A percentile compares a stretch with the other conserved stretches of the same genome.
These are phyloP conservation scores for Litocranius walleri DNA, from an alignment of 2,113 vertebrate species.

Conservation along the genomic window DNA sequence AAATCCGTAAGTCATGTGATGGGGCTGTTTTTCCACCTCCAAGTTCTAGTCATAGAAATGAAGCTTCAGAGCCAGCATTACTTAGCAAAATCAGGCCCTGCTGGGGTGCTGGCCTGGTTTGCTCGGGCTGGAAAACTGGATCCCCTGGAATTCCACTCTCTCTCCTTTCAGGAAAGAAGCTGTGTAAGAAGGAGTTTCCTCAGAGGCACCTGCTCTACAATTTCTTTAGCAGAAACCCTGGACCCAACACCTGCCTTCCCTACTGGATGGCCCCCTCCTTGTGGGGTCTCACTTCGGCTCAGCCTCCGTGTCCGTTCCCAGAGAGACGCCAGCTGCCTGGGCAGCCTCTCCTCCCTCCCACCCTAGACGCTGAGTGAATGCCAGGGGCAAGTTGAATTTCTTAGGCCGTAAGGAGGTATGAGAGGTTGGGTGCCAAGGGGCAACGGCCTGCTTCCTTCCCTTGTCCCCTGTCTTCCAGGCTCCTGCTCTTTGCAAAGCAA, in stretches of 20 bases:
- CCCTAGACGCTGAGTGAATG: not conserved
- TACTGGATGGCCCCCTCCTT: accelerated
- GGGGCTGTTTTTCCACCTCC: conserved; percentile 53
- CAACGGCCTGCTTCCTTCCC: not conserved
- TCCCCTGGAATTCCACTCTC: not conserved
- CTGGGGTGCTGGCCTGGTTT: not conserved
- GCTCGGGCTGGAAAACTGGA: not conserved
- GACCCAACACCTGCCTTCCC: not conserved
- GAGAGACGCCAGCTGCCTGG: not conserved
- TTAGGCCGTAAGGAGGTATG: not conserved
- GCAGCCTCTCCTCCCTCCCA: too few species aligned
- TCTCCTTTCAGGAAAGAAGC: not conserved
- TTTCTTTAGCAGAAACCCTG: conserved; percentile 21
- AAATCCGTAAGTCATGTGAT: conserved; percentile 54
- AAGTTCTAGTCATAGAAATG: conserved; percentile 41
- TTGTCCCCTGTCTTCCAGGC: not conserved
- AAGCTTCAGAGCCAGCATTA: conserved; percentile 24
- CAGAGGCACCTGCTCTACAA: not conserved
- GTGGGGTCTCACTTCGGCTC: not conserved
- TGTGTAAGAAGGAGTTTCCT: conserved; percentile 19
- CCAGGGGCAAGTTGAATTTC: not conserved
- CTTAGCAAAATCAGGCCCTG: not conserved
- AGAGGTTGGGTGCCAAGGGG: not conserved
- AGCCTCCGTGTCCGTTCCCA: not conserved
- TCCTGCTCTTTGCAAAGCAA: conserved; percentile 10